A percentile compares a stretch with the other conserved stretches of the same genome.
These are phyloP conservation scores for Scaptomyza cyrtandrae DNA, from an alignment of 2,888 invertebrate genomes.

Conservation along the genomic window DNA sequence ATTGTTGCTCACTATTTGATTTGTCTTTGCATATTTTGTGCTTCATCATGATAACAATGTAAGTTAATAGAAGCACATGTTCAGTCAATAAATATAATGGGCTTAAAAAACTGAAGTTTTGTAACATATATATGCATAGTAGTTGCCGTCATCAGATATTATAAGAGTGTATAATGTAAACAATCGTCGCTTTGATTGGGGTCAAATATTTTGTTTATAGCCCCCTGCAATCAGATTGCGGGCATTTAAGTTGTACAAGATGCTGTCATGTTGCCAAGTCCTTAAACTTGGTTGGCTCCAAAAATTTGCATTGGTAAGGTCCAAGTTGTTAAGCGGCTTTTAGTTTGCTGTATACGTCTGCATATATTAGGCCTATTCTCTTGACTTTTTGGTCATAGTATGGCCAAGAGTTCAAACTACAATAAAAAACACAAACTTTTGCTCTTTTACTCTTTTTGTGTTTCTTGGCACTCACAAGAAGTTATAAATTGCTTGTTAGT, in stretches of 20 bases:
- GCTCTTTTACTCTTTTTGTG: conserved; percentile 9
- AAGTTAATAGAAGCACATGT: not conserved
- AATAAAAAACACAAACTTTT: conserved; percentile 18
- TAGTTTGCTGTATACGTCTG: conserved; percentile 34
- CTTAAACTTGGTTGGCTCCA: conserved; percentile 3
- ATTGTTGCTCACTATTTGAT: too few relatives aligned
- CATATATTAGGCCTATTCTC: conserved; percentile 56
- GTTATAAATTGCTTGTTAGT: conserved; percentile 50
- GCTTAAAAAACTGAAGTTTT: conserved; percentile 1
- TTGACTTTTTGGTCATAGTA: conserved; percentile 15
- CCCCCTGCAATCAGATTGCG: conserved; percentile 39
- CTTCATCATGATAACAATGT: not conserved
- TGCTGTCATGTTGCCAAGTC: conserved; percentile 20
- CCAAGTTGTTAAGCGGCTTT: conserved; percentile 47
- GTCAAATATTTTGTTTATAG: conserved; percentile 56
- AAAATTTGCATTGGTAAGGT: conserved; percentile 55
- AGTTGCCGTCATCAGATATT: conserved; percentile 25
- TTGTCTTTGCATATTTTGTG: too few relatives aligned
- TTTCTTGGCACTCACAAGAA: conserved; percentile 29
- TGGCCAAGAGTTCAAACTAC: conserved; percentile 33
- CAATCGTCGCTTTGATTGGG: conserved; percentile 76
- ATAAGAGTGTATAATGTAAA: conserved; percentile 50
- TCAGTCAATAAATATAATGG: conserved; percentile 12
- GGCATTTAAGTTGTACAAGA: conserved; percentile 17
- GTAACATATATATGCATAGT: too few relatives aligned